phyloP scores from a whole-genome alignment of 2,113 vertebrate genomes.

The Rhegmatorhina hoffmannsi region DNA sequence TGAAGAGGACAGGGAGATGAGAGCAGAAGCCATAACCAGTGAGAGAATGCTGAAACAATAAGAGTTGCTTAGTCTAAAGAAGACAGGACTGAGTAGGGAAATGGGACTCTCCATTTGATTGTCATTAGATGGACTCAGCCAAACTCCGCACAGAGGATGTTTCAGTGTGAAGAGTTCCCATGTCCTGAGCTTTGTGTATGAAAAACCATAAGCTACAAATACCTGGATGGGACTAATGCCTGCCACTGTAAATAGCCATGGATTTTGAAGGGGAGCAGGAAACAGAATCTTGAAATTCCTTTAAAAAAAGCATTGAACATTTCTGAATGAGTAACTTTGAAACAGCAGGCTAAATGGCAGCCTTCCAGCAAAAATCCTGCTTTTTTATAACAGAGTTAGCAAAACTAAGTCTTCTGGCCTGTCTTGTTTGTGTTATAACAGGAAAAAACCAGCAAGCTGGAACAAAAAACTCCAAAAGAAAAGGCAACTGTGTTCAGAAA shows the following conservation, averaged over 20 bases:
- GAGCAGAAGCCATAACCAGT: neutral
- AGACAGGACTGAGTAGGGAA: neutral
- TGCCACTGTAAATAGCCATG: neutral
- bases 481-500: conserved; percentile 74
- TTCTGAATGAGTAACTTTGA: neutral
- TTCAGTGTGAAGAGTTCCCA: neutral
- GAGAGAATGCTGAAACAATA: neutral
- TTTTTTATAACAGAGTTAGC: neutral
- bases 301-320: neutral
- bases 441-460: conserved; percentile 68
- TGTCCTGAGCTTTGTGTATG: neutral
- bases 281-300: neutral
- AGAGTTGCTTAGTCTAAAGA: neutral
- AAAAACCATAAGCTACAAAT: neutral
- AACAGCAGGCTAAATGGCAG: neutral
- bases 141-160: neutral
- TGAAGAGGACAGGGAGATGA: neutral
- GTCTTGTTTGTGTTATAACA: conserved; percentile 47
- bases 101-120: neutral
- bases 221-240: neutral
- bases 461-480: conserved; percentile 62
- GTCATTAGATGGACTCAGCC: neutral
- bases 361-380: neutral
- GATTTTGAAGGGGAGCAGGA: neutral
- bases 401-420: conserved; percentile 2